Evolutionary conservation across 2,888 invertebrate genomes (phyloP).

Genomic region (Cerastoderma edule): DNA sequence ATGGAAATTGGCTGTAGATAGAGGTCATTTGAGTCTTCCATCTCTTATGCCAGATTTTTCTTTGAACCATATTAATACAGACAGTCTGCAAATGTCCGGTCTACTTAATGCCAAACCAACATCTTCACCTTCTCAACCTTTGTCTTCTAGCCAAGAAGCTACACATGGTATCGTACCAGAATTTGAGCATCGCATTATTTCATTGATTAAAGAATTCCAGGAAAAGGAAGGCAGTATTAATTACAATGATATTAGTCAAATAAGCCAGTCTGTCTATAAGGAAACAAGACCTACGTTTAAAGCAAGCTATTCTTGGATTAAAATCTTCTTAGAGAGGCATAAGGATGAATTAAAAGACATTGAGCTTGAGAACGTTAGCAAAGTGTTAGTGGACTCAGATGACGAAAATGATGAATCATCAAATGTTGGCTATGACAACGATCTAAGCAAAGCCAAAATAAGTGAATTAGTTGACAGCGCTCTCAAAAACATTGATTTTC

Average conservation of each 20-base stretch:
- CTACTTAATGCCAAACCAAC: too few species aligned
- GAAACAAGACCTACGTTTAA: slow-evolving; percentile 58
- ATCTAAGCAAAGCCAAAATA: slow-evolving; percentile 36
- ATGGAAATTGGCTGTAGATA: slow-evolving; percentile 48
- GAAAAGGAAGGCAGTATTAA: slow-evolving; percentile 54
- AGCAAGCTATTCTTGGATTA: slow-evolving; percentile 56
- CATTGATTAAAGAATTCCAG: slow-evolving; percentile 43
- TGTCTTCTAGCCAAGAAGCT: slow-evolving; percentile 30
- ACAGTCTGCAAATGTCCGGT: not conserved
- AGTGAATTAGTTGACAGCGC: slow-evolving; percentile 48
- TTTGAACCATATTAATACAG: not conserved
- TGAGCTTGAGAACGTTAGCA: slow-evolving; percentile 58
- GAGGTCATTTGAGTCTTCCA: slow-evolving; percentile 42
- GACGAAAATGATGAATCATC: not conserved
- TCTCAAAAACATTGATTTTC: slow-evolving; percentile 37
- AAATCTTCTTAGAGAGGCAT: slow-evolving; percentile 48
- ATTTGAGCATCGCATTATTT: slow-evolving; percentile 45
- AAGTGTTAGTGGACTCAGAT: slow-evolving; percentile 45
- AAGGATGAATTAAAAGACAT: slow-evolving; percentile 43
- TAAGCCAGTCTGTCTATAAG: slow-evolving; percentile 51
- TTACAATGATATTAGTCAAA: slow-evolving; percentile 56
- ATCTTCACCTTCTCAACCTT: not conserved
- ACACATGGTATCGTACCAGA: slow-evolving; percentile 55
- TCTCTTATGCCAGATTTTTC: too few species aligned
- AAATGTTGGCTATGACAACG: not conserved